phyloP scores from a whole-genome alignment of 2,113 vertebrate species.

The Oncorhynchus kisutch region DNA sequence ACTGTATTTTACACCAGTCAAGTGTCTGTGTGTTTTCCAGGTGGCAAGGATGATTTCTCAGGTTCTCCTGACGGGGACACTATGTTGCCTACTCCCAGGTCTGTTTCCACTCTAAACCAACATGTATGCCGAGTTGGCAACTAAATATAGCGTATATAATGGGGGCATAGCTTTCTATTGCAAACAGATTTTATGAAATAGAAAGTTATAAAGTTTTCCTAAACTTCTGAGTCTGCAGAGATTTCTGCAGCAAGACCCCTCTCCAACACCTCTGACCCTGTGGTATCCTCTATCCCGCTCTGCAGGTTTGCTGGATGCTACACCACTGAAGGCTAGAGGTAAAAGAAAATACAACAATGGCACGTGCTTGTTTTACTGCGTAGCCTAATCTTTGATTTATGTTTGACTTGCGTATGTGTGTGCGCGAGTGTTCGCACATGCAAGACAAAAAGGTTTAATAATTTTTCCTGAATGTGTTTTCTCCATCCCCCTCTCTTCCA shows the following conservation, averaged over 20 bases:
- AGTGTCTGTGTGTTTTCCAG: slow-evolving; percentile 26
- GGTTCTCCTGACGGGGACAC: slow-evolving; percentile 11
- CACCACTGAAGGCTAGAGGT: slow-evolving; percentile 58
- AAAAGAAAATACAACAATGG: slow-evolving; percentile 3
- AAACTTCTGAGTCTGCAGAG: no score
- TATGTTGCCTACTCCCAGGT: slow-evolving; percentile 62
- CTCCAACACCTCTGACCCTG: background rate
- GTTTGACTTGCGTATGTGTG: background rate
- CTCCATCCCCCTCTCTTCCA: background rate
- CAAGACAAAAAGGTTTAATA: no score
- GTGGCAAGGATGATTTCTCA: slow-evolving; percentile 45
- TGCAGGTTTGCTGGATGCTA: slow-evolving; percentile 58
- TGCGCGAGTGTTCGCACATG: background rate
- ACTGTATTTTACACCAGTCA: background rate
- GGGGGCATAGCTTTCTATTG: no score
- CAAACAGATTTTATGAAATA: no score
- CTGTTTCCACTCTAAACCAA: background rate
- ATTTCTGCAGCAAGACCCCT: background rate
- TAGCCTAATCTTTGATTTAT: background rate
- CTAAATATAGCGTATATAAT: background rate
- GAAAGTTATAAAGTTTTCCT: no score
- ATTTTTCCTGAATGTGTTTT: background rate
- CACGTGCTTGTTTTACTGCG: background rate
- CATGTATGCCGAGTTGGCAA: background rate
- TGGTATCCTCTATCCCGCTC: background rate